Evolutionary conservation across 2,113 vertebrate species (phyloP).

Genomic region (Paratilapia polleni): DNA sequence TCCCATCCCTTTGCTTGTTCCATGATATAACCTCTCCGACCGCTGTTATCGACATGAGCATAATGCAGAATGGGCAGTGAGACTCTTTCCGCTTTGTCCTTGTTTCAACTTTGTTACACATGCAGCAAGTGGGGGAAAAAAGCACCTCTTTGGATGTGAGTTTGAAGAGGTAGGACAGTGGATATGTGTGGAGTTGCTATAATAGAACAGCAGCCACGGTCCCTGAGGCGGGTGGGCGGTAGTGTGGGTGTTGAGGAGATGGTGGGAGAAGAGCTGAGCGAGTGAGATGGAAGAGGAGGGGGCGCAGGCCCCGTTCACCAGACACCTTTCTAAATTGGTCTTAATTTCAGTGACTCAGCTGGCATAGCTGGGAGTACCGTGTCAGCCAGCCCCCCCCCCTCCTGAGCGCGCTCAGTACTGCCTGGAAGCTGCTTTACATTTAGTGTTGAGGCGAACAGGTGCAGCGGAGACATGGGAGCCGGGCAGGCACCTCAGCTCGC

Average conservation of each 20-base stretch:
- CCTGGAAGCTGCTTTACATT: slow-evolving; percentile 69
- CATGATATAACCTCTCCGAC: not conserved
- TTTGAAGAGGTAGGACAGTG: not conserved
- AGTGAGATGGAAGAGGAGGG: not conserved
- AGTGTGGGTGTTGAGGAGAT: slow-evolving; percentile 29
- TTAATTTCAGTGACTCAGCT: slow-evolving; percentile 85
- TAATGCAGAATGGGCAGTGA: not conserved
- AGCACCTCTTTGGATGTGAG: not conserved
- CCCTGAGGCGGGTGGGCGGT: slow-evolving; percentile 21
- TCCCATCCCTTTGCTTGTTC: not conserved
- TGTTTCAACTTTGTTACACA: not conserved
- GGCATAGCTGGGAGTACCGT: slow-evolving; percentile 78
- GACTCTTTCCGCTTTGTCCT: not conserved
- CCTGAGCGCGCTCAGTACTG: slow-evolving; percentile 45
- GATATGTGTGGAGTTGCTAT: slow-evolving; percentile 9
- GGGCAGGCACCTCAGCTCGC: slow-evolving; percentile 30
- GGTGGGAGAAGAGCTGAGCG: slow-evolving; percentile 31
- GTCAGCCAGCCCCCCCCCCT: slow-evolving; percentile 57
- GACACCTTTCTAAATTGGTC: slow-evolving; percentile 84
- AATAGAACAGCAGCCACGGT: slow-evolving; percentile 13
- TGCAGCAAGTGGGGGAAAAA: not conserved
- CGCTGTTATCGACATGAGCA: not conserved
- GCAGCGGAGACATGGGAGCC: slow-evolving; percentile 47
- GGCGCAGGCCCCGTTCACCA: slow-evolving; percentile 68
- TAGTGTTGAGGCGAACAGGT: slow-evolving; percentile 76